Evolutionary conservation across 2,888 invertebrate genomes (phyloP).

Genomic region (Strigamia maritima): DNA sequence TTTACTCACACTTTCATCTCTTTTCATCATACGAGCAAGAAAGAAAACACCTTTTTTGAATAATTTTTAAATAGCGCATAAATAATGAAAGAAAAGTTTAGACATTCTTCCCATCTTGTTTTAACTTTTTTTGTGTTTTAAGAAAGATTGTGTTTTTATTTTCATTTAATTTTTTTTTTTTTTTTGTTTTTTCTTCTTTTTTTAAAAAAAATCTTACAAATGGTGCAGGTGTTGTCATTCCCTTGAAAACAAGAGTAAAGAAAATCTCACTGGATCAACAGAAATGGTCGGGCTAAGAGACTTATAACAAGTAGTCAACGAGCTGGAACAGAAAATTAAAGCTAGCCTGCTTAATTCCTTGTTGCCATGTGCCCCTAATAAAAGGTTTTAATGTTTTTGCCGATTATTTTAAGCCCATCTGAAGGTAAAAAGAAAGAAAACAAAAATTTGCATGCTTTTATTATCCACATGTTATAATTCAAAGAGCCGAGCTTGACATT

Average conservation of each 20-base stretch:
- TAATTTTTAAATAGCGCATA: not conserved
- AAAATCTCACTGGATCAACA: constrained; percentile 4
- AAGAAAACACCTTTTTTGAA: not conserved
- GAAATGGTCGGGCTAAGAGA: constrained; percentile 4
- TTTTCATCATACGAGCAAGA: not conserved
- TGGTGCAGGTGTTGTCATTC: constrained; percentile 4
- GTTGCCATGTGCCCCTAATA: constrained; percentile 4
- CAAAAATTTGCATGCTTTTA: not conserved
- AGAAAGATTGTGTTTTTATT: not conserved
- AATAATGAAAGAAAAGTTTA: not conserved
- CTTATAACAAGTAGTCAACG: constrained; percentile 4
- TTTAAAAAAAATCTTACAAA: not conserved
- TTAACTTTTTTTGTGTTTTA: not conserved
- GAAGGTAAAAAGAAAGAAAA: not conserved
- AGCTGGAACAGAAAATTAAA: constrained; percentile 4
- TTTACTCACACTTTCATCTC: not conserved
- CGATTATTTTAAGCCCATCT: not conserved
- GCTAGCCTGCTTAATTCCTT: not conserved
- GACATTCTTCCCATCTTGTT: not conserved
- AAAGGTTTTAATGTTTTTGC: constrained; percentile 4
- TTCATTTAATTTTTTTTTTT: not conserved
- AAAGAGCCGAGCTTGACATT: not conserved
- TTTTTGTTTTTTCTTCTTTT: no score
- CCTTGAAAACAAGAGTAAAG: not conserved
- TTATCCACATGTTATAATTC: not conserved